Evolutionary conservation across 2,113 vertebrate species (phyloP).

Genomic region (Muscicapa adusta): DNA sequence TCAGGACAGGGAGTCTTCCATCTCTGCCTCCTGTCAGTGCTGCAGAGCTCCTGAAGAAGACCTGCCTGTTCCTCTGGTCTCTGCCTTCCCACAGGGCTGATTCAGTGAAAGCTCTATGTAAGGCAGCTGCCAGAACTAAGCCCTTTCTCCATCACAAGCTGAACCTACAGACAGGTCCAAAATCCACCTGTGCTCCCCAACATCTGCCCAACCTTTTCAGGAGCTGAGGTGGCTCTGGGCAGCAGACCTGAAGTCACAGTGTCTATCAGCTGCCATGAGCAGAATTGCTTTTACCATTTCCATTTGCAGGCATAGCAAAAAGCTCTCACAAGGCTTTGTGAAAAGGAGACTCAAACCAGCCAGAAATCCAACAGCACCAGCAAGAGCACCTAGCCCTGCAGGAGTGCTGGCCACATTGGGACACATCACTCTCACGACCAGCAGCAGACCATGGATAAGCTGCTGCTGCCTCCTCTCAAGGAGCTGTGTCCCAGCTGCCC

Average conservation of each 20-base stretch:
- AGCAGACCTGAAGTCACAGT: background rate
- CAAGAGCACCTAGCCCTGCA: background rate
- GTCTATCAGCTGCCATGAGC: background rate
- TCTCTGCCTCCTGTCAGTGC: background rate
- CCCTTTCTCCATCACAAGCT: background rate
- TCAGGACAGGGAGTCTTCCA: background rate
- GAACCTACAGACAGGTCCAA: background rate
- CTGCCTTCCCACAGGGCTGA: background rate
- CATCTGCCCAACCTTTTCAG: background rate
- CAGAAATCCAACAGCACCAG: background rate
- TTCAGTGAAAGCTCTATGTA: background rate
- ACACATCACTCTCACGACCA: accelerated
- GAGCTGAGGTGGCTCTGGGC: background rate
- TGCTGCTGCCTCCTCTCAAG: too few relatives aligned
- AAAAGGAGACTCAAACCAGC: background rate
- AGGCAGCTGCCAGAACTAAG: background rate
- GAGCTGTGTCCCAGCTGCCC: accelerated
- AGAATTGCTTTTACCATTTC: background rate
- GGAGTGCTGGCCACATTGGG: accelerated
- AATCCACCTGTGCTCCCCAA: background rate
- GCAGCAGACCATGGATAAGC: background rate
- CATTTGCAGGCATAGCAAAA: accelerated
- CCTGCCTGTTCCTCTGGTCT: background rate
- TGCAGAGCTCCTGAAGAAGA: background rate
- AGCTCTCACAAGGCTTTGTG: background rate